phyloP scores from a whole-genome alignment of 2,888 invertebrate species.

The Drosophila formosana region DNA sequence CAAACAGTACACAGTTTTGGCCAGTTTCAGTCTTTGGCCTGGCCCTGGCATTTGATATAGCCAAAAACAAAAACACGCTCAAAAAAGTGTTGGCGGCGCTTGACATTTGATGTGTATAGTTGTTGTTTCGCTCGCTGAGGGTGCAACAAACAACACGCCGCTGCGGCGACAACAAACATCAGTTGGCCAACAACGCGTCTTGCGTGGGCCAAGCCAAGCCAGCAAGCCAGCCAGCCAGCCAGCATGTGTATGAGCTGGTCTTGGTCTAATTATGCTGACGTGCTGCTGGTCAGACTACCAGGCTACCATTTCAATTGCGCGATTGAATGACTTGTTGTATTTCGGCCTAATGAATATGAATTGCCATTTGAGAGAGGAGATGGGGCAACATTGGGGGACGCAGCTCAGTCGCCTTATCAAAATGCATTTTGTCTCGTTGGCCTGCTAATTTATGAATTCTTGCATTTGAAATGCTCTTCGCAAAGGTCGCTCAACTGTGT shows the following conservation, averaged over 20 bases:
- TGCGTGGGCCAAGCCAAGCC: constrained; percentile 50
- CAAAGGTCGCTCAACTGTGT: constrained; percentile 49
- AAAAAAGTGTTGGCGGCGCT: constrained; percentile 31
- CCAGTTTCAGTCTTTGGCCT: constrained; percentile 15
- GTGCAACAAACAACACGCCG: constrained; percentile 40
- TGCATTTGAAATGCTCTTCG: background rate
- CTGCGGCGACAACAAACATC: constrained; percentile 17
- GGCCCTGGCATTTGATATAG: constrained; percentile 43
- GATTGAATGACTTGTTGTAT: constrained; percentile 29
- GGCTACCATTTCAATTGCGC: constrained; percentile 20
- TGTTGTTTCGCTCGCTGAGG: constrained; percentile 37
- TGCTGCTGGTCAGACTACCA: constrained; percentile 33
- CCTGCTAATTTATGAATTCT: constrained; percentile 38
- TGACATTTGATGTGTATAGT: constrained; percentile 35
- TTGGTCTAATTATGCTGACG: constrained; percentile 78
- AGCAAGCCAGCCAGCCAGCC: background rate
- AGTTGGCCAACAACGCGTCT: constrained; percentile 27
- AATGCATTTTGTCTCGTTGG: constrained; percentile 35
- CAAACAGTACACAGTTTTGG: constrained; percentile 26
- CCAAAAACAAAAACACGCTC: constrained; percentile 2
- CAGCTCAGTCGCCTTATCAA: constrained; percentile 7
- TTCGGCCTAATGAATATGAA: constrained; percentile 21
- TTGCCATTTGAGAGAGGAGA: constrained; percentile 8
- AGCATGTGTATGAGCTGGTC: constrained; percentile 49
- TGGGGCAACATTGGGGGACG: too few species aligned